A percentile compares a stretch with the other conserved stretches of the same genome.
These are phyloP conservation scores for Drosophila grimshawi DNA, from an alignment of 1,140 invertebrate species.

Conservation along the genomic window DNA sequence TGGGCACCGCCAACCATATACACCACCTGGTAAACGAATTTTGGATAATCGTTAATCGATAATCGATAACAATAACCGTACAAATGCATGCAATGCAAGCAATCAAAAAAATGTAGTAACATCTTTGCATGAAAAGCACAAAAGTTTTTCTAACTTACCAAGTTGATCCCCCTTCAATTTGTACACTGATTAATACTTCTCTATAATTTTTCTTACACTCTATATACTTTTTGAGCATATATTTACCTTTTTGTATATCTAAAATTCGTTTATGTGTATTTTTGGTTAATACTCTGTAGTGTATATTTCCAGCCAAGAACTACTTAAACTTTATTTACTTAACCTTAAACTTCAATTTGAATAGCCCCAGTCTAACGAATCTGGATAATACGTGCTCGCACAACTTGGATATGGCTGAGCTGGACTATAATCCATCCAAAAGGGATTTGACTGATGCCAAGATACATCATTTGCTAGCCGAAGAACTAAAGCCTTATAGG, in stretches of 20 bases:
- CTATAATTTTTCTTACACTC: conserved; percentile 17
- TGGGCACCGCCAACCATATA: conserved; percentile 85
- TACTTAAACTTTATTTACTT: background rate
- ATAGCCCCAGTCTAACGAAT: conserved; percentile 91
- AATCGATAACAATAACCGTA: conserved; percentile 40
- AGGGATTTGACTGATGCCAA: conserved; percentile 96
- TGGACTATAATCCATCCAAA: conserved; percentile 96
- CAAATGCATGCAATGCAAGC: conserved; percentile 64
- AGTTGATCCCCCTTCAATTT: conserved; percentile 19
- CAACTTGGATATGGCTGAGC: conserved; percentile 96
- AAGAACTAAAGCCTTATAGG: conserved; percentile 95
- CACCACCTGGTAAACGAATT: conserved; percentile 85
- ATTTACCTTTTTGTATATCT: conserved; percentile 39
- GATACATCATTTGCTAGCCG: conserved; percentile 96
- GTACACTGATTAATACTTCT: conserved; percentile 21
- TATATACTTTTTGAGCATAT: conserved; percentile 12
- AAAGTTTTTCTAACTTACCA: conserved; percentile 15
- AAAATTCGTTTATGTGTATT: conserved; percentile 71
- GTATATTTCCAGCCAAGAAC: background rate
- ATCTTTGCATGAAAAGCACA: conserved; percentile 64
- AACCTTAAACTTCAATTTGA: background rate
- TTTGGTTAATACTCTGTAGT: conserved; percentile 13
- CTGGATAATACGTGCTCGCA: conserved; percentile 90
- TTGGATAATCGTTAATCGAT: conserved; percentile 59
- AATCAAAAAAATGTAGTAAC: conserved; percentile 50